Conservation (phyloP, 2,888 invertebrate species). For the Corythucha ciliata region DNA sequence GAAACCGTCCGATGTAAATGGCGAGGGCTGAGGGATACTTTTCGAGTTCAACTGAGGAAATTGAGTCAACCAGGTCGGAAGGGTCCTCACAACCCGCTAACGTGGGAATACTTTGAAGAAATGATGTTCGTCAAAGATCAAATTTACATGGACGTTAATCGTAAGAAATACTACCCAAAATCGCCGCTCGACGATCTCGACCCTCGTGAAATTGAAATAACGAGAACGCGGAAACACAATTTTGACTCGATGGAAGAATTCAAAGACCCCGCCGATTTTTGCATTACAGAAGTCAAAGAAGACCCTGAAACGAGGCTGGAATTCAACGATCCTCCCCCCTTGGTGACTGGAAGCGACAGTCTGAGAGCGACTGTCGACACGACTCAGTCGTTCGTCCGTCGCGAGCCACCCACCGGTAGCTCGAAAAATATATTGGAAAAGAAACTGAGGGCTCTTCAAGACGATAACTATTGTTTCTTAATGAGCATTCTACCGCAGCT, state of each 20-base stretch:
- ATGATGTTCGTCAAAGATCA: slow-evolving; percentile 28
- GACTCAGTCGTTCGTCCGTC: neutral
- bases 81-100: slow-evolving; percentile 12
- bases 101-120: slow-evolving; percentile 28
- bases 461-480: slow-evolving; percentile 27
- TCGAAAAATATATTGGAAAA: slow-evolving; percentile 1
- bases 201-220: neutral
- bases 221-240: neutral
- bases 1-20: slow-evolving; percentile 27
- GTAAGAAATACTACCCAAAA: slow-evolving; percentile 14
- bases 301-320: slow-evolving; percentile 18
- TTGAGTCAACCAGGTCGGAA: slow-evolving; percentile 15
- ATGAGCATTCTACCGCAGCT: slow-evolving; percentile 26
- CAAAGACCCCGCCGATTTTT: slow-evolving; percentile 13
- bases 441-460: slow-evolving; percentile 22
- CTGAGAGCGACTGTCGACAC: neutral
- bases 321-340: slow-evolving; percentile 10
- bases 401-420: neutral
- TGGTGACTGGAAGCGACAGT: neutral
- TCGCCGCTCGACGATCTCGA: neutral
- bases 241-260: neutral
- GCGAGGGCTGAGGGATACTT: slow-evolving; percentile 27
- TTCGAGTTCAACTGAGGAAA: slow-evolving; percentile 25
- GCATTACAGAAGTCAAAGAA: slow-evolving; percentile 26
- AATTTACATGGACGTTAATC: slow-evolving; percentile 26